Conservation (phyloP, 2,797 vertebrate genomes). For the Platalea minor region DNA sequence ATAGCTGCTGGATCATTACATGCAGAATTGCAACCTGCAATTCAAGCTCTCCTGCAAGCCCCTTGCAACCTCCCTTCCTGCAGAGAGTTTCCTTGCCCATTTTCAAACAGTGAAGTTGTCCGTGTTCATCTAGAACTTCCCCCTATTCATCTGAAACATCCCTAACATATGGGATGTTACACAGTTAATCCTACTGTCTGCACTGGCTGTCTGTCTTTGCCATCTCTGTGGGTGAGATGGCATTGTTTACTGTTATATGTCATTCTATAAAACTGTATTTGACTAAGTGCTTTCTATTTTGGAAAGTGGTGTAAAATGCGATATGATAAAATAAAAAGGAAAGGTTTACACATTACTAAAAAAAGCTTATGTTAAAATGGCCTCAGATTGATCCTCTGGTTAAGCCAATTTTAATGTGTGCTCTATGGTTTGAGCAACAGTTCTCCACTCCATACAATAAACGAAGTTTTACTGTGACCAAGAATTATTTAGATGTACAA, state of each 20-base stretch:
- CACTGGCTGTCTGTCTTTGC: fast-evolving
- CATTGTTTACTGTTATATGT: not conserved
- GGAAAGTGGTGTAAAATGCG: not conserved
- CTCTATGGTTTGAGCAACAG: not conserved
- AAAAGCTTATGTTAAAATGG: not conserved
- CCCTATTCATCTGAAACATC: not conserved
- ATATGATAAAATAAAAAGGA: not conserved
- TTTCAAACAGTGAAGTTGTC: not conserved
- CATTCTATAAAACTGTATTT: not conserved
- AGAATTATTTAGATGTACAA: not conserved
- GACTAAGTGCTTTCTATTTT: not conserved
- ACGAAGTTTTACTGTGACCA: not conserved
- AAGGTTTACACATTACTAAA: not conserved
- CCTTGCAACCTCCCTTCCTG: not conserved
- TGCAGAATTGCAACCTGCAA: not conserved
- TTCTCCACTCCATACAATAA: not conserved
- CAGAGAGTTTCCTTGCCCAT: not conserved
- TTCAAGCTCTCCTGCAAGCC: not conserved
- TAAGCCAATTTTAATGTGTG: not conserved
- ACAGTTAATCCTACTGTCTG: not conserved
- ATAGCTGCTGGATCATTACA: not conserved
- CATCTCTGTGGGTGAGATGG: not conserved
- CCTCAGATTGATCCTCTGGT: not conserved
- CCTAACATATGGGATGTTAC: not conserved
- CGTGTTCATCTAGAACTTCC: fast-evolving